These are phyloP conservation scores for Helicolenus hilgendorfi DNA, from an alignment of 2,797 vertebrate genomes.

Conservation along the genomic window DNA sequence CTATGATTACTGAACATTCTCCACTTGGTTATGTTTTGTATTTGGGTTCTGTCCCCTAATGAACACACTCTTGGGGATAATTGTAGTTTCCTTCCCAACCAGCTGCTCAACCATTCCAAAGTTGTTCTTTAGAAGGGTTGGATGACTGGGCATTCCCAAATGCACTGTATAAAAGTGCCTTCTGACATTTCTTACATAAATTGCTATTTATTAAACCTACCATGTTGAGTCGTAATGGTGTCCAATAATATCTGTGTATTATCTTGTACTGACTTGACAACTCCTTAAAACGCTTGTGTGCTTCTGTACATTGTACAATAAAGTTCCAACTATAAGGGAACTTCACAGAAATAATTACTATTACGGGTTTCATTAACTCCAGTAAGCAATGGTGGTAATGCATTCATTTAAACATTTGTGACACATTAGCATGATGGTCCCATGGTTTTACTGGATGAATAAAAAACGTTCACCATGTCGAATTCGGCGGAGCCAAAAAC, in stretches of 20 bases:
- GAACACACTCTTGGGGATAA: background rate
- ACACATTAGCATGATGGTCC: too few relatives aligned
- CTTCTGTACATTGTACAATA: background rate
- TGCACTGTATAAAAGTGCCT: background rate
- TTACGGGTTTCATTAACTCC: background rate
- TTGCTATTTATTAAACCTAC: background rate
- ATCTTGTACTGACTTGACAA: too few relatives aligned
- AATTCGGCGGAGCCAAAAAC: background rate
- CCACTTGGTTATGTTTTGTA: too few relatives aligned
- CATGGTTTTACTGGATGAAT: background rate
- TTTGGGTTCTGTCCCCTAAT: background rate
- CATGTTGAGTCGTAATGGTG: accelerated
- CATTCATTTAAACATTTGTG: background rate
- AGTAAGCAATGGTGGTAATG: background rate
- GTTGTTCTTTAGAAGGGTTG: background rate
- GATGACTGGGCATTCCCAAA: background rate
- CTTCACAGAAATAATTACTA: background rate
- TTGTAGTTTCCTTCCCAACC: background rate
- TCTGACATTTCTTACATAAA: background rate
- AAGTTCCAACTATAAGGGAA: background rate
- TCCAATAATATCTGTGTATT: too few relatives aligned
- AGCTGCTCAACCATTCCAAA: background rate
- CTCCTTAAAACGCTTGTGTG: background rate
- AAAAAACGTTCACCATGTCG: background rate
- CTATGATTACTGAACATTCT: too few relatives aligned